A percentile compares a stretch with the other conserved stretches of the same genome.
These are phyloP conservation scores for Oxycera nigricornis DNA, from an alignment of 2,888 invertebrate species.

Conservation along the genomic window DNA sequence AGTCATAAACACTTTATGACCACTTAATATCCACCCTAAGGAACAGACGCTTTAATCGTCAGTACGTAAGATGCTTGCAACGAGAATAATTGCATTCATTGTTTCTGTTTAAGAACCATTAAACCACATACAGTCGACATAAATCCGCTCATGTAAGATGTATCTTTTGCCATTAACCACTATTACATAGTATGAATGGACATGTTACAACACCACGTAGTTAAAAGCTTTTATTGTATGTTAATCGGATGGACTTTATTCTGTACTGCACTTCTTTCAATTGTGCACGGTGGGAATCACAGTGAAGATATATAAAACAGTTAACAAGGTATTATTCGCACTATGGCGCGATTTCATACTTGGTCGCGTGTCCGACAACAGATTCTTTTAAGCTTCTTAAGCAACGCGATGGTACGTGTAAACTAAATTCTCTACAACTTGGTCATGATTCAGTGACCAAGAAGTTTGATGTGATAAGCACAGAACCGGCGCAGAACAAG, in stretches of 20 bases:
- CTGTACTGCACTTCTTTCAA: slow-evolving; percentile 9
- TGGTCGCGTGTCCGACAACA: slow-evolving; percentile 24
- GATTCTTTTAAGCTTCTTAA: not conserved
- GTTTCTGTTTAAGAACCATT: slow-evolving; percentile 6
- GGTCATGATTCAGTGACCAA: not conserved
- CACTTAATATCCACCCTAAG: too few relatives aligned
- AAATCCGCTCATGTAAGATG: not conserved
- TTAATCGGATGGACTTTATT: not conserved
- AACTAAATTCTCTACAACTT: not conserved
- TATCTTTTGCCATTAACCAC: not conserved
- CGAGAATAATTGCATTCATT: not conserved
- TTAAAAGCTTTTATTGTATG: slow-evolving; percentile 8
- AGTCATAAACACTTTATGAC: not conserved
- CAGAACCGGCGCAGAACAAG: slow-evolving; percentile 14
- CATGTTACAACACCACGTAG: not conserved
- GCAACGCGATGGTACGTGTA: not conserved
- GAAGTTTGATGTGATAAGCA: slow-evolving; percentile 24
- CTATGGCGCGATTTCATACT: slow-evolving; percentile 21
- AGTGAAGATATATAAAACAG: too few relatives aligned
- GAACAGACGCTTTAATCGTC: too few relatives aligned
- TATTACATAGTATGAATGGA: not conserved
- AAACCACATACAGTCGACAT: not conserved
- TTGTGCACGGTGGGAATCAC: not conserved
- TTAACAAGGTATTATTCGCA: not conserved
- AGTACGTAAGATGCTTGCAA: not conserved